A percentile compares a stretch with the other conserved stretches of the same genome.
These are phyloP conservation scores for Adelges cooleyi DNA, from an alignment of 1,140 invertebrate genomes.

Conservation along the genomic window DNA sequence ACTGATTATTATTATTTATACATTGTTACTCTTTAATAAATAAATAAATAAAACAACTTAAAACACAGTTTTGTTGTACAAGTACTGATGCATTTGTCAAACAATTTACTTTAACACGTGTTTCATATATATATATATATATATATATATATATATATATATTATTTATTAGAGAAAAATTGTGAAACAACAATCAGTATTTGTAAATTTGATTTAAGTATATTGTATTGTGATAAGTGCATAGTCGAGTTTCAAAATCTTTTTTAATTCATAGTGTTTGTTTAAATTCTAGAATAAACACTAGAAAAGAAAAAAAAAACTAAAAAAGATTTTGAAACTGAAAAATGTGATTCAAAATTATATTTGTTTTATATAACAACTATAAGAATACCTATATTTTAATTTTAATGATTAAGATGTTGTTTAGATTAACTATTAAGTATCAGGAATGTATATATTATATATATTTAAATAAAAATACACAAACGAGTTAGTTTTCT, in stretches of 20 bases:
- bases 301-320: not conserved
- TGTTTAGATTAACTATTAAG: conserved; percentile 20
- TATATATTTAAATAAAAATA: conserved; percentile 9
- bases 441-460: conserved; percentile 6
- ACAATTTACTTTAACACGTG: not conserved
- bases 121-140: not conserved
- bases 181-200: not conserved
- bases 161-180: conserved; percentile 8
- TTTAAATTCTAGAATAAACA: conserved; percentile 7
- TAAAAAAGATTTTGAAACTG: conserved; percentile 20
- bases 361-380: too few species aligned
- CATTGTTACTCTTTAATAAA: conserved; percentile 1
- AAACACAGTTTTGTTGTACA: not conserved
- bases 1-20: conserved; percentile 19
- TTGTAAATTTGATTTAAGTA: not conserved
- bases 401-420: conserved; percentile 21
- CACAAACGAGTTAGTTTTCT: not conserved
- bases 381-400: conserved; percentile 12
- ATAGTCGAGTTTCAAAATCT: conserved; percentile 14
- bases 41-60: too few species aligned
- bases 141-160: not conserved
- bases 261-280: conserved; percentile 12
- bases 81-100: too few species aligned
- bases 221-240: conserved; percentile 1
- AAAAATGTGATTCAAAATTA: conserved; percentile 16